These are phyloP conservation scores for Gallinago solitaria DNA, from an alignment of 2,797 vertebrate species.

Conservation along the genomic window DNA sequence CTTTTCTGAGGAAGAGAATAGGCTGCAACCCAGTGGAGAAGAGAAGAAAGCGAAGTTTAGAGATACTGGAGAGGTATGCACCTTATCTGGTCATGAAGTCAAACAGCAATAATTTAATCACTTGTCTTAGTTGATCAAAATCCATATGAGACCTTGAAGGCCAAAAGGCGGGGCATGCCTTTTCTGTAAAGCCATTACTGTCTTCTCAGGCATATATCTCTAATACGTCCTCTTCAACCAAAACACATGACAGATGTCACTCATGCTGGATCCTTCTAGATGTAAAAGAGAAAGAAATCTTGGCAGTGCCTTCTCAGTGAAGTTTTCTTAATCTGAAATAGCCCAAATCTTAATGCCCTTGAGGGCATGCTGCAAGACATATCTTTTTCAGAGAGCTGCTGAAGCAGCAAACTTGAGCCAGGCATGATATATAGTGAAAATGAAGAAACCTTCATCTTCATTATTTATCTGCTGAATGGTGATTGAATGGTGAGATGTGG, in stretches of 20 bases:
- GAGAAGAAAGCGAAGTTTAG: background rate
- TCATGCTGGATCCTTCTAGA: background rate
- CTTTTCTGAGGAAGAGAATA: background rate
- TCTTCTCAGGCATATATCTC: background rate
- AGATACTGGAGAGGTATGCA: background rate
- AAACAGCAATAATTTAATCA: background rate
- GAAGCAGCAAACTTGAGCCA: constrained; percentile 15
- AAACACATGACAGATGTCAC: background rate
- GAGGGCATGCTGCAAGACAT: background rate
- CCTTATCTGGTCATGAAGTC: background rate
- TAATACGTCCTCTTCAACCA: background rate
- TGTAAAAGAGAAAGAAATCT: background rate
- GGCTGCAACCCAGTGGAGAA: background rate
- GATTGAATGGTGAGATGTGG: constrained; percentile 10
- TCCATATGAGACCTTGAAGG: background rate
- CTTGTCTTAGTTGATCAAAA: background rate
- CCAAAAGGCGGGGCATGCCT: background rate
- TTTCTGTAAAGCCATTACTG: background rate
- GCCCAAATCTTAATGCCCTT: constrained; percentile 3
- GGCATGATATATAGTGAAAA: background rate
- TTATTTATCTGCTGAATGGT: constrained; percentile 27
- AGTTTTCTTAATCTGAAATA: constrained; percentile 2
- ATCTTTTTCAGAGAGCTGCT: constrained; percentile 29
- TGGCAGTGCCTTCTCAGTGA: background rate
- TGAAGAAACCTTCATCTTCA: constrained; percentile 19